Base-by-base conservation (phyloP, 2,797 vertebrate genomes). In the Myioborus miniatus region DNA sequence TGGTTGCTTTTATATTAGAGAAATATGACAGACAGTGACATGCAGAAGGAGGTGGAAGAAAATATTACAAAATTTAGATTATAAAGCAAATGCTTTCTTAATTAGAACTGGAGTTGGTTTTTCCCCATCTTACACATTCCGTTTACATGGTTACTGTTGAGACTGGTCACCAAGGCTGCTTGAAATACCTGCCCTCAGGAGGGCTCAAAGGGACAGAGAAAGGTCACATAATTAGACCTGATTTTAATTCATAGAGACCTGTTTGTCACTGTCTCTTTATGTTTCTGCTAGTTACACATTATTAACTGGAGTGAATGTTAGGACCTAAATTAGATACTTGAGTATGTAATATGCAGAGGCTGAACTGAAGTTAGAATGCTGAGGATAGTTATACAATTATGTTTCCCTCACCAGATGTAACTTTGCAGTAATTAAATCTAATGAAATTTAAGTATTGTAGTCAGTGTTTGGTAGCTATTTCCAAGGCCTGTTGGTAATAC, bases 211-310 rank as follows among this genome's bases (percentile, higher is more conserved):
- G 97, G 97, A 98, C 96, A 98, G 97, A 96, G 97, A 97, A 96
- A 98, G 98, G 98, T 99, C 98, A 98, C 98, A 97, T 98, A 98
- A 98, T 99, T 98, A 98, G 98, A 97, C 98, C 97, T 97, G 98
- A 98, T 98, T 98, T 99, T 98, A 99, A 98, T 99, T 99, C 98
- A 97, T 96, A 94, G 96, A 96, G 97, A 96, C 96, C 96, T 98
- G 96, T 97, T 98, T 98, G 97, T 98, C 91, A 87, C 96, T 94
- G 94, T 95, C 95, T 96, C 88, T 90, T 96, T 96, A 82, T 94
- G 90, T 96, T 97, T 92, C 93, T 96, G 93, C 95, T 96, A 95
- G 96, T 97, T 98, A 91, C 91, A 55, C 5, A 8, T 97, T 98
- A 97, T 98, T 97, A 97, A 97, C 96, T 89, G 90, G 82, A 90